These are phyloP conservation scores for Candoia aspera DNA, from an alignment of 2,113 vertebrate species.

Conservation along the genomic window DNA sequence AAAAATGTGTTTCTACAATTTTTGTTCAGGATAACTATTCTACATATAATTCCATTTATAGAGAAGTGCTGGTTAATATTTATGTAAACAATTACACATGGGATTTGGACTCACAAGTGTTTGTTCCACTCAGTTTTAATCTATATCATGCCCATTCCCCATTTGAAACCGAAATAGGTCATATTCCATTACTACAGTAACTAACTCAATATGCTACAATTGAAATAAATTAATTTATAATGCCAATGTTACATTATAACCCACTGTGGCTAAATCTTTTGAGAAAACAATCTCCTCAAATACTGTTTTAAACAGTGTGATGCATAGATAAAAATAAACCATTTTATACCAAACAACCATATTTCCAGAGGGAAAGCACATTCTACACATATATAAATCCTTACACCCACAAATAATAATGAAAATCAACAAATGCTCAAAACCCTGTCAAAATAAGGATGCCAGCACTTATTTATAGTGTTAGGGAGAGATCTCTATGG, in stretches of 20 bases:
- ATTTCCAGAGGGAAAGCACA: neutral
- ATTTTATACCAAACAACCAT: neutral
- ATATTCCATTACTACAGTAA: neutral
- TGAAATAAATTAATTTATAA: neutral
- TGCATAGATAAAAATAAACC: neutral
- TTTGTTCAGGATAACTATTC: neutral
- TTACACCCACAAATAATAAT: constrained; percentile 7
- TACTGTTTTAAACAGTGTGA: neutral
- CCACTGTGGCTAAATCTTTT: neutral
- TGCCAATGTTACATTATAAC: neutral
- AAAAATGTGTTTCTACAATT: neutral
- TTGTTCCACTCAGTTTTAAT: neutral
- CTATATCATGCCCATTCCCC: neutral
- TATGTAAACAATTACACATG: neutral
- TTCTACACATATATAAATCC: neutral
- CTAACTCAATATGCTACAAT: neutral
- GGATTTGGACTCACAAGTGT: fast-evolving
- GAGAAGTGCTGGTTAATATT: neutral
- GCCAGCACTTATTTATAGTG: neutral
- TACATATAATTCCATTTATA: neutral
- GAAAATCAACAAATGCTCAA: constrained; percentile 9
- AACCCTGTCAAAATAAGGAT: constrained; percentile 13
- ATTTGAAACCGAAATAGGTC: fast-evolving
- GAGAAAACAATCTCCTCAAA: neutral
- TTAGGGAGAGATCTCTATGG: neutral